Conservation (phyloP, 2,888 invertebrate species). For the Macaria notata region DNA sequence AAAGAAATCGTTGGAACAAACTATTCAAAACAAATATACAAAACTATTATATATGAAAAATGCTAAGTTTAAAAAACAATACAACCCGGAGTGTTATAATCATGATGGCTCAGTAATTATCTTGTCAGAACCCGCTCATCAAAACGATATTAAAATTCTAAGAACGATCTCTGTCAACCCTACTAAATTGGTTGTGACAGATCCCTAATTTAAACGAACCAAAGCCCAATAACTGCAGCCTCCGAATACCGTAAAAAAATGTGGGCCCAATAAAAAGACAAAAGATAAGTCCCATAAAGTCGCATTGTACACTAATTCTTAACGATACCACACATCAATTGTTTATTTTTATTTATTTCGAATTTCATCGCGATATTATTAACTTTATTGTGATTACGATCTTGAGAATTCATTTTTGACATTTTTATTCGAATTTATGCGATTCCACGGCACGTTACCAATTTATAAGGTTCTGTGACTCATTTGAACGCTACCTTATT, state of each 20-base stretch:
- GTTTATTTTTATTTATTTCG: conserved; percentile 75
- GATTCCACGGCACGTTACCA: conserved; percentile 55
- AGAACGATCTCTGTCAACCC: conserved; percentile 29
- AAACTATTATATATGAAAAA: too few species aligned
- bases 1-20: too few species aligned
- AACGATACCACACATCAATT: conserved; percentile 62
- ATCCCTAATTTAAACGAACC: conserved; percentile 30
- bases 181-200: conserved; percentile 29
- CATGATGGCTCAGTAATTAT: conserved; percentile 21
- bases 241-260: conserved; percentile 22
- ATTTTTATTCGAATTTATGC: conserved; percentile 80
- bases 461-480: conserved; percentile 30
- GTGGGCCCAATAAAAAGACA: conserved; percentile 33
- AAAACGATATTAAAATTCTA: conserved; percentile 25
- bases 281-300: conserved; percentile 41
- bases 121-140: conserved; percentile 27
- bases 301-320: conserved; percentile 69
- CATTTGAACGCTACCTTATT: conserved; percentile 38
- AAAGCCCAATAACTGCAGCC: conserved; percentile 25
- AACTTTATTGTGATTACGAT: conserved; percentile 80
- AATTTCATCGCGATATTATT: conserved; percentile 79
- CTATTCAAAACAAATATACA: too few species aligned
- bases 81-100: conserved; percentile 16
- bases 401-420: conserved; percentile 79
- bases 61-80: not conserved